Conservation (phyloP, 2,113 vertebrate genomes). For the Syrrhaptes paradoxus region DNA sequence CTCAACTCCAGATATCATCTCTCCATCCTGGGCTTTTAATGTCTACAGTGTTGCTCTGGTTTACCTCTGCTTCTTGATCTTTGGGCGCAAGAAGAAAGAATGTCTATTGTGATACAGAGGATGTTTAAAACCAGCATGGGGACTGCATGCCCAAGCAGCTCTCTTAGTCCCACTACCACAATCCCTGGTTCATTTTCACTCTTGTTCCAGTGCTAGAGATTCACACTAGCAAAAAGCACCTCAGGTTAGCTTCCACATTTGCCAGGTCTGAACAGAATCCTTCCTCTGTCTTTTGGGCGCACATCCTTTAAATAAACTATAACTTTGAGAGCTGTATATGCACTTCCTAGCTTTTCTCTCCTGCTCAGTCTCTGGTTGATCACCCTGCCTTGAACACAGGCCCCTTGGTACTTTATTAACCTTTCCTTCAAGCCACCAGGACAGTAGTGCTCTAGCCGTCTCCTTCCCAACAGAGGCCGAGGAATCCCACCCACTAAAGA, state of each 20-base stretch:
- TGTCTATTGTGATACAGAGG: background rate
- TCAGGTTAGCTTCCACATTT: background rate
- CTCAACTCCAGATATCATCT: background rate
- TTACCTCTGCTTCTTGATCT: background rate
- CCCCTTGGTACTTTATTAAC: background rate
- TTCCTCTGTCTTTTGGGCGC: background rate
- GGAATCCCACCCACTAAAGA: background rate
- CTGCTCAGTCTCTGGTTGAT: background rate
- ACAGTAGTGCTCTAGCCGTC: background rate
- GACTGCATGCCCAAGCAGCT: background rate
- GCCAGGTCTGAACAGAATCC: background rate
- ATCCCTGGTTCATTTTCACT: background rate
- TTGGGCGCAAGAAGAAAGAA: background rate
- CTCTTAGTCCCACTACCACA: background rate
- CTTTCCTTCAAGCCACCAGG: background rate
- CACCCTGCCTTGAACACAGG: background rate
- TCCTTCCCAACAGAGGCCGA: background rate
- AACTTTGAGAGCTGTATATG: background rate
- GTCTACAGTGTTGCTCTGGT: background rate
- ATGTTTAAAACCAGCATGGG: background rate
- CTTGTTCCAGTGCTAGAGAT: background rate
- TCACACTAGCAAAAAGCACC: background rate
- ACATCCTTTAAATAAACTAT: background rate
- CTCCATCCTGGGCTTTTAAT: background rate
- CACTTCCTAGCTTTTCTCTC: background rate